phyloP scores from a whole-genome alignment of 2,113 vertebrate species.

The Crocuta crocuta region DNA sequence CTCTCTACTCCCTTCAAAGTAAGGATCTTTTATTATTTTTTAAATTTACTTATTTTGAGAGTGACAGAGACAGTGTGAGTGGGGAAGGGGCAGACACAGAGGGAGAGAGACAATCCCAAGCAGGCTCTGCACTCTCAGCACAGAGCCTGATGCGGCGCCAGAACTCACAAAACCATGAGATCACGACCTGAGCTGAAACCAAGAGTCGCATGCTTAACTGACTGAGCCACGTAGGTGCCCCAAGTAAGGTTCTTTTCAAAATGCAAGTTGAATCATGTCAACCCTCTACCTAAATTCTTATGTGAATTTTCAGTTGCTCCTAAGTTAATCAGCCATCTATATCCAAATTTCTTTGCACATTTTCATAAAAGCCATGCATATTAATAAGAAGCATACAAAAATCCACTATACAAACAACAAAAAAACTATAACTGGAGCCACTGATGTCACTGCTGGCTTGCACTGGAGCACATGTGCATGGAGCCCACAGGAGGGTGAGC shows the following conservation, averaged over 20 bases:
- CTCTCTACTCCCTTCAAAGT: neutral
- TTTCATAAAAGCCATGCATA: neutral
- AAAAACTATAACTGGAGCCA: neutral
- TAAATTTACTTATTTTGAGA: no score
- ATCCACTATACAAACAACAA: neutral
- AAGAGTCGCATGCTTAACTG: no score
- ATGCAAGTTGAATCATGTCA: neutral
- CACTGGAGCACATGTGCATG: no score
- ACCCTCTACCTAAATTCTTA: neutral
- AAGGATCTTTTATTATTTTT: neutral
- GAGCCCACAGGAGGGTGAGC: rapidly evolving
- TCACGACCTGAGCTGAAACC: no score
- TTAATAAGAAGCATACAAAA: neutral
- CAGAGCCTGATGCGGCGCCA: no score
- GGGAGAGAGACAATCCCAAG: no score
- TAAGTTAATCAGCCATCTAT: neutral
- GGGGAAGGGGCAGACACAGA: no score
- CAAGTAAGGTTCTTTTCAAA: neutral
- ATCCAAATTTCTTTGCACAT: neutral
- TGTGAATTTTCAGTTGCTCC: neutral
- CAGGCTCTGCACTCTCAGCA: no score
- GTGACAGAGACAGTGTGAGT: no score
- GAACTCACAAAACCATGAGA: no score
- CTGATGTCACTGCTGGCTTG: rapidly evolving
- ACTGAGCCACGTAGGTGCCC: no score